These are phyloP conservation scores for Melanotaenia duboulayi DNA, from an alignment of 2,113 vertebrate genomes.

Conservation along the genomic window DNA sequence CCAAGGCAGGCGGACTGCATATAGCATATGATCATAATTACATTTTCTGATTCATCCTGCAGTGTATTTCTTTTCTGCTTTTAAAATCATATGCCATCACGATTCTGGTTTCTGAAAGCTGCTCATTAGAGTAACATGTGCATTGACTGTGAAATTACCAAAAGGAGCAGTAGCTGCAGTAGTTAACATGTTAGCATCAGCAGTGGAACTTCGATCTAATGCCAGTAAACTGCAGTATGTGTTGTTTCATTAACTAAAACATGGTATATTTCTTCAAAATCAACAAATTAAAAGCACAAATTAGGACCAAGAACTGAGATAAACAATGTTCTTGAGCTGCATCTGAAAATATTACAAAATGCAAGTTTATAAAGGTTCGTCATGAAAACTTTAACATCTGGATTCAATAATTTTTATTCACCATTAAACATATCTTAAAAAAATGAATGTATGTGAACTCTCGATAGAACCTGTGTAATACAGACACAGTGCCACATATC, in stretches of 20 bases:
- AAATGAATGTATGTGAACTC: too few species aligned
- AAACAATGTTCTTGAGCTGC: too few species aligned
- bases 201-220: not conserved
- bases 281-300: not conserved
- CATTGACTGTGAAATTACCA: not conserved
- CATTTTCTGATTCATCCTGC: not conserved
- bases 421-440: too few species aligned
- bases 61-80: not conserved
- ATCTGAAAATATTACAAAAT: too few species aligned
- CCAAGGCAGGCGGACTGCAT: not conserved
- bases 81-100: not conserved
- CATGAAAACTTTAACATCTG: too few species aligned
- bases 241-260: not conserved
- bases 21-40: not conserved
- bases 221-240: not conserved
- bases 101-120: not conserved
- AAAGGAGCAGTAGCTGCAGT: not conserved
- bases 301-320: too few species aligned
- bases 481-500: constrained; percentile 18
- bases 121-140: constrained; percentile 2
- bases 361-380: too few species aligned
- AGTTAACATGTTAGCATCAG: not conserved
- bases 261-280: not conserved
- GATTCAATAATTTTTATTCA: not conserved
- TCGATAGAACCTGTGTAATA: not conserved